A percentile compares a stretch with the other conserved stretches of the same genome.
These are phyloP conservation scores for Dicrurus megarhynchus DNA, from an alignment of 2,113 vertebrate species.

Conservation along the genomic window DNA sequence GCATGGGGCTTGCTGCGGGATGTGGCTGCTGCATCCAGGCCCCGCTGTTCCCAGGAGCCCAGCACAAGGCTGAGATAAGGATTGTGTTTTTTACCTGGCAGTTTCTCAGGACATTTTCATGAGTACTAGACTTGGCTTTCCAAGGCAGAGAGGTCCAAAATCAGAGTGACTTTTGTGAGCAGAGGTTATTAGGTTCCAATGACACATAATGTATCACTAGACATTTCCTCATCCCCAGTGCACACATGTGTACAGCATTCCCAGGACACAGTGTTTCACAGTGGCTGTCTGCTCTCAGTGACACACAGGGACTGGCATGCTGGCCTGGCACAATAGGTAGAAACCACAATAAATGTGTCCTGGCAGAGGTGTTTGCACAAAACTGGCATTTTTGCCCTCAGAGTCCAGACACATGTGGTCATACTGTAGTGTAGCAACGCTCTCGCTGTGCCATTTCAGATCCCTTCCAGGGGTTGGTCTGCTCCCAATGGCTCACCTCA, in stretches of 20 bases:
- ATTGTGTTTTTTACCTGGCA: neutral
- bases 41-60: neutral
- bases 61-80: fast-evolving
- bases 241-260: neutral
- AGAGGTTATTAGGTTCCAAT: neutral
- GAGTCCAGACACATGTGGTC: neutral
- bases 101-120: neutral
- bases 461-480: neutral
- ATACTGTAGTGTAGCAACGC: fast-evolving
- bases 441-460: neutral
- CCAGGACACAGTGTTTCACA: neutral
- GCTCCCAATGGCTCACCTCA: neutral
- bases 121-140: neutral
- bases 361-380: neutral
- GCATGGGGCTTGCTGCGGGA: neutral
- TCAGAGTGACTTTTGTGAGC: neutral
- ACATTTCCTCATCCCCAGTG: neutral
- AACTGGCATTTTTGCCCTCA: neutral
- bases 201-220: neutral
- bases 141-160: neutral
- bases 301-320: neutral
- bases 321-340: neutral
- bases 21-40: neutral
- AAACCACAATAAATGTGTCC: neutral
- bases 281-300: neutral